Conservation (phyloP, 23 tunicate genomes). For the Phallusia fumigata region DNA sequence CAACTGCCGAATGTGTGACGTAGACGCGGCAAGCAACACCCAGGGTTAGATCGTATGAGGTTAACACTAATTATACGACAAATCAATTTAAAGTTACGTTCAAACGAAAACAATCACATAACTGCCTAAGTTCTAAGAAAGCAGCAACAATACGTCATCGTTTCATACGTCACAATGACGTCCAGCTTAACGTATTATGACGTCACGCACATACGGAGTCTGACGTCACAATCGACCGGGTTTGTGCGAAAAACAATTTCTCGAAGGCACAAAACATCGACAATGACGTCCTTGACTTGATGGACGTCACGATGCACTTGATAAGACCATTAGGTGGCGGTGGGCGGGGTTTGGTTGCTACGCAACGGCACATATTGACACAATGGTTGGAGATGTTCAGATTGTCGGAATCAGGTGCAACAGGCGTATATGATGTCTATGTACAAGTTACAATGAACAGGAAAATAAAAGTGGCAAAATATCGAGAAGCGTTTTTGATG, state of each 20-base stretch:
- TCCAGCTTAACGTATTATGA: background rate
- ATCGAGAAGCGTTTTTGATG: too few species aligned
- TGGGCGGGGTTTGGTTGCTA: background rate
- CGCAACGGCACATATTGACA: slow-evolving; percentile 4
- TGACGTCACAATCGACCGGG: background rate
- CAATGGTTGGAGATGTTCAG: background rate
- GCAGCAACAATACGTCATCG: background rate
- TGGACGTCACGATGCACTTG: background rate
- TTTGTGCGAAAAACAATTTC: background rate
- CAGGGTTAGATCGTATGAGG: slow-evolving; percentile 6
- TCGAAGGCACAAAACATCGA: background rate
- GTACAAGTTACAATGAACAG: background rate
- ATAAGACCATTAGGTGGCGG: background rate
- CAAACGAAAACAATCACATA: background rate
- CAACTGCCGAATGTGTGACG: background rate
- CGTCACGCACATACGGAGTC: background rate
- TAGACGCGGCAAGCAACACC: background rate
- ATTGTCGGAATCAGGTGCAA: background rate
- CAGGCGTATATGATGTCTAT: slow-evolving; percentile 4
- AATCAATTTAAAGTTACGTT: background rate
- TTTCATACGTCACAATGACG: background rate
- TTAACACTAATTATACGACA: background rate
- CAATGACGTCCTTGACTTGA: background rate
- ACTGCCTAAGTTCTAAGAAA: background rate
- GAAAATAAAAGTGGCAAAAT: too few species aligned